Base-by-base conservation (phyloP, 2,113 vertebrate genomes). In the Trogon surrucura region DNA sequence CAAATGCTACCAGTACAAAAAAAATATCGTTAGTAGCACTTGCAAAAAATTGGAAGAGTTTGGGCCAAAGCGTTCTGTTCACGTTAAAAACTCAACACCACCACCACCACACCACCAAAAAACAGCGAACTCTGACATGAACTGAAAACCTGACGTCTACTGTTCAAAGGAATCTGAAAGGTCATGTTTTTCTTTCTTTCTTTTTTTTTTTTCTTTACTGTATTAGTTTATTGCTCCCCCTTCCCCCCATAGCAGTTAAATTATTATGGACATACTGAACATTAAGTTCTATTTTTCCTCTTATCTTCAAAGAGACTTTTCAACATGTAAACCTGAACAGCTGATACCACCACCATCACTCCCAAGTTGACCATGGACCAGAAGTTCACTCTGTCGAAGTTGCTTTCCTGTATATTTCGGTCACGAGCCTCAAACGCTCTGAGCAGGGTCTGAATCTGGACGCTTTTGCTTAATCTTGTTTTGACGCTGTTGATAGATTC, bases 381-480 rank as follows among this genome's bases (percentile, higher is more conserved):
- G 85, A 99, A 97, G 96, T 99, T 99, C 79, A 99, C 99, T 82
- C 98, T 97, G 34, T 99, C 98, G 54, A 97, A 99, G 97, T 99
- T 99, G 96, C 99, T 99, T 97, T 99, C 99, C 97, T 99, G 99
- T 81, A 99, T 97, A 88, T 99, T 99, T 69, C 99, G 98, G 98
- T 99, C 99, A 7, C 99, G 99, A 83, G 99, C 99, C 97, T 99
- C 99, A 71, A 99, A 99, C 18, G 99, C 99, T 96, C 98, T 98
- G 75, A 99, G 98, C 85, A 99, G 75, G 8, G 98, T 99, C 97
- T 99, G 99, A 96, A 99, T 99, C 84, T 99, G 99, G 57, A 98
- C 97, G 12, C 99, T 99, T 98, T 99, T 99, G 69, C 98, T 98
- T 95, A 99, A 96, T 48, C 99, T 98, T 73, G 98, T 97, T 97